Conservation (phyloP, 2,888 invertebrate genomes). For the Protonemura montana region DNA sequence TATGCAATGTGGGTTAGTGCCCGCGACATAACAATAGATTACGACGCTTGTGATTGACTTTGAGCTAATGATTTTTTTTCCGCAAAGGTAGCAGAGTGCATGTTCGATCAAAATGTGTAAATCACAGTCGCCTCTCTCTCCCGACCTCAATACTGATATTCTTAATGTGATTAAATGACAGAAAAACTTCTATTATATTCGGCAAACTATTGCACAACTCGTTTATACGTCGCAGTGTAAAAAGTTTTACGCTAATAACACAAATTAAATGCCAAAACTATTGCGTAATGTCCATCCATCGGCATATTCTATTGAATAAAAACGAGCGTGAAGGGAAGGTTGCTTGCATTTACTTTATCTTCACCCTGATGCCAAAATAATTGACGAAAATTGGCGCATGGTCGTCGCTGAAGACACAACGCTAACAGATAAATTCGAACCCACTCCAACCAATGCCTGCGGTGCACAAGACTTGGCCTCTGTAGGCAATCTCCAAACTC, state of each 20-base stretch:
- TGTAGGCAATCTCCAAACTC: background rate
- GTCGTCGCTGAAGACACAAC: background rate
- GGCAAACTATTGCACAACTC: background rate
- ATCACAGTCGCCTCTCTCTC: background rate
- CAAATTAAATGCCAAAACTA: background rate
- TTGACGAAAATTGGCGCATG: constrained; percentile 12
- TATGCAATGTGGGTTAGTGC: too few species aligned
- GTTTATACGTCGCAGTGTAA: background rate
- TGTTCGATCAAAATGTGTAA: background rate
- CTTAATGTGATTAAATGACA: constrained; percentile 12
- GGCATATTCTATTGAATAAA: background rate
- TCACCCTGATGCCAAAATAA: background rate
- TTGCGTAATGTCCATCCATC: background rate
- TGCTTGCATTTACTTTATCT: background rate
- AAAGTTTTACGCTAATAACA: background rate
- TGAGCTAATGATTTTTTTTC: background rate
- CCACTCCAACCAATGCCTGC: background rate
- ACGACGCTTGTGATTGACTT: background rate
- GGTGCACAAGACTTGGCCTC: background rate
- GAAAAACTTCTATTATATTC: background rate
- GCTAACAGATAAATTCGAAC: background rate
- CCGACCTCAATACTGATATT: background rate
- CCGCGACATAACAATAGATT: background rate
- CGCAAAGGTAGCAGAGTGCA: background rate
- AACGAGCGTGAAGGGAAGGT: background rate